Base-by-base conservation (phyloP, 2,888 invertebrate species). In the Perithous albicinctus region DNA sequence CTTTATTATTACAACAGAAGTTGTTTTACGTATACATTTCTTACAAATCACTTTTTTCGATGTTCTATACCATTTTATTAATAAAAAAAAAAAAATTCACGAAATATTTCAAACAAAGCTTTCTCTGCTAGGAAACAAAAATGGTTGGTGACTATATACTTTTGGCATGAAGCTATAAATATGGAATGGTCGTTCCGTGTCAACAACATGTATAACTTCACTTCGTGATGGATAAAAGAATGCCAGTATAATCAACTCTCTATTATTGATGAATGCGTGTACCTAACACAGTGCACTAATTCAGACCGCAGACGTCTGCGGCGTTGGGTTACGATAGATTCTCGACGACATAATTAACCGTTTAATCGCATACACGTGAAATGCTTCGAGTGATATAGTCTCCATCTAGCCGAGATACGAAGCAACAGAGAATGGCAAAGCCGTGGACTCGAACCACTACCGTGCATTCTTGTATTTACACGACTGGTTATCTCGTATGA, bases 321-420 rank as follows among this genome's bases (percentile, higher is more conserved):
- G 70, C 51, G 46, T 12, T 72, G 54, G 43, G 12, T 43, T 46
- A 61, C 54, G 59, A 75, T 82, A 54, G 78, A 78, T 66, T 75
- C 78, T 74, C 43, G 64, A 51, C 69, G 70, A 78, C 74, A 66
- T 78, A 82, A 82, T 82, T 78, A 78, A 78, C 75, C 35, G 70
- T 75, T 78, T 75, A 78, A 78, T 78, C 70, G 78, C 29, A n/a
- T 72, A 82, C 75, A 70, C 26, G 59, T 64, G 43, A 70, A 78
- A 82, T 75, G 70, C 51, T 32, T 23, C 29, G 66, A 75, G 70
- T 75, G 75, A 75, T 54, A 59, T 46, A 56, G 43, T 32, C 69
- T 54, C 56, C 35, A 51, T 63, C 54, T n/a, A 59, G 32, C 63
- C 12, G 69, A 32, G 51, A 8, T 43, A 54, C 54, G 32, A 78